Base-by-base conservation (phyloP, 2,797 vertebrate species). In the Acanthurus leucopareius region DNA sequence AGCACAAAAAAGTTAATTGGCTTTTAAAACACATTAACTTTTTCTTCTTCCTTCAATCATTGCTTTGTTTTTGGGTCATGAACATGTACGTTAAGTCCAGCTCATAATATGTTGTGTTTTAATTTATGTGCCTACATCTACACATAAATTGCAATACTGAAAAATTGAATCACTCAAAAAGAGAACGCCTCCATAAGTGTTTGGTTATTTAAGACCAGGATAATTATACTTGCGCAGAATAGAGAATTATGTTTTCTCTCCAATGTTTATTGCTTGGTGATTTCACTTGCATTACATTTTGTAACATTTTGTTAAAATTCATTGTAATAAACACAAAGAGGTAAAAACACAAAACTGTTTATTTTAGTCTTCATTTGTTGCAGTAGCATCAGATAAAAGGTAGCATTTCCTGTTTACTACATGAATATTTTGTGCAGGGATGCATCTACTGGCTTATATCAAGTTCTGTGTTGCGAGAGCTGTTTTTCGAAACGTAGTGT, bases 271-370 rank as follows among this genome's bases (percentile, higher is more conserved):
- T 79, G 48, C 58, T 35, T 49, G 69, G 35, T 42, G 35, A 45
- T 8, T 35, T 40, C 7, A 70, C 7, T 0, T 68, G 8, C 28
- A 60, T 51, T 22, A 45, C 17, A 60, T 63, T 69, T 71, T 74
- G n/a, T 75, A 61, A 5, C 60, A 3, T 52, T 77, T 66, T 64
- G 47, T 80, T 20, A 42, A 17, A 59, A 51, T 58, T 45, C 1
- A 48, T 79, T 85, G 10, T 45, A 91, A 83, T 89, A 90, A 89
- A 58, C 1, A 61, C 76, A 17, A 42, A 1, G 17, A 3, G 5
- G 4, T 69, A 56, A 64, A 69, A 48, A n/a, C 13, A 49, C 9
- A 44, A 15, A 53, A 17, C 35, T 7, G 28, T 32, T 54, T 19
- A 4, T 58, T 73, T n/a, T 19, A 2, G 3, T 69, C 4, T 54